Evolutionary conservation across 2,797 vertebrate species (phyloP), one percentile per base, ranked within the genome.

Genomic region (Parambassis ranga): DNA sequence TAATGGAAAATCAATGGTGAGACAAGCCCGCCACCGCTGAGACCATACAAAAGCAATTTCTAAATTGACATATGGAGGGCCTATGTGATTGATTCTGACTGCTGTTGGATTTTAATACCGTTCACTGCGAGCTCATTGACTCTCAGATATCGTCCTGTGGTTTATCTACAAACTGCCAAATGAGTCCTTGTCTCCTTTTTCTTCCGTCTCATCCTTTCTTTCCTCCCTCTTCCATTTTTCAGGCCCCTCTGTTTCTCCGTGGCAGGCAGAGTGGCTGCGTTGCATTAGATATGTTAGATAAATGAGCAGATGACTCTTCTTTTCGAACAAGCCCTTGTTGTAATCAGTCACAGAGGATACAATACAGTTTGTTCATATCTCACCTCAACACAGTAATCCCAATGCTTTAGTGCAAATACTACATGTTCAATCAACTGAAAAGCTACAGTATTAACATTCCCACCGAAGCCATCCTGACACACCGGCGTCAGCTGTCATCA

Each of bases 1-100:
- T 93, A 92, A 93, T 94, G 90, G 87, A 82, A 88, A 93, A 93
- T 93, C 93, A 85, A 93, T 94, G 71, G 43, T 0, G 39, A 85
- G 86, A 92, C 90, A 88, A 90, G 89, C 66, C 79, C 60, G 69
- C 84, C 89, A 86, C 85, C 76, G 68, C 83, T 28, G 68, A 86
- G 83, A 90, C 87, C 79, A 82, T 83, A 82, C 82, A 84, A 89
- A 90, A 84, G 79, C 90, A 90, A 92, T 93, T 92, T 90, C 81
- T 90, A 87, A 89, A 91, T 90, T 86, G 90, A 90, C 91, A 80
- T 85, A 85, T 79, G 69, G 84, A 90, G 86, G 79, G 76, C 64
- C 80, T 39, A 4, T 13, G 85, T 87, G 89, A 93, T 92, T 91
- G 90, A 94, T 93, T 89, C 85, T 62, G 89, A 91, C 84, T 83